These are phyloP conservation scores for Escarpia spicata DNA, from an alignment of 2,888 invertebrate genomes.

Conservation along the genomic window DNA sequence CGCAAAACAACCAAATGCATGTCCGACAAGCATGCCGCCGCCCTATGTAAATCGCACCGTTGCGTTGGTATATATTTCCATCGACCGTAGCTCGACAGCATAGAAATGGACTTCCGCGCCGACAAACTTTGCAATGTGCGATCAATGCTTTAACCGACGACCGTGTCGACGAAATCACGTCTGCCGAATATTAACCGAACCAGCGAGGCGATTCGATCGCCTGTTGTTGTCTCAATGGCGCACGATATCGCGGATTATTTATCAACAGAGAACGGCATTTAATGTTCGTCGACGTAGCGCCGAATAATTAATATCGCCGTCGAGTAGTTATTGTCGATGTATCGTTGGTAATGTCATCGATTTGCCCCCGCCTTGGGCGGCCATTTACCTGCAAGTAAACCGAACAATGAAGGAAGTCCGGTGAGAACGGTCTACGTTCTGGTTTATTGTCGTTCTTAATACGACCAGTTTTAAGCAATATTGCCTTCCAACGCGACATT, in stretches of 20 bases:
- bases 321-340: neutral
- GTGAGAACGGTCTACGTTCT: neutral
- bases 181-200: neutral
- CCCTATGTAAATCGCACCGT: neutral
- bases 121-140: neutral
- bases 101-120: slow-evolving; percentile 5
- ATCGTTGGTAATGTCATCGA: slow-evolving; percentile 6
- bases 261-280: slow-evolving; percentile 1
- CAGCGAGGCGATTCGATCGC: neutral
- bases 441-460: neutral
- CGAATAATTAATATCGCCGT: slow-evolving; percentile 4
- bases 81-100: neutral
- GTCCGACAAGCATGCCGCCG: neutral
- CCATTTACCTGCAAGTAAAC: neutral
- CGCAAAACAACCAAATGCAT: neutral
- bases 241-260: neutral
- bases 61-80: neutral
- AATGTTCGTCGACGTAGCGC: neutral
- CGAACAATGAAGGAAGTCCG: neutral
- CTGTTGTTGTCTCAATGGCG: neutral
- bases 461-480: neutral
- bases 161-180: neutral
- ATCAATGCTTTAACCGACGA: neutral
- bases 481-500: neutral
- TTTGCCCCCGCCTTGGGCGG: neutral